Evolutionary conservation across 2,888 invertebrate genomes (phyloP), one percentile per base, ranked within the genome.

Genomic region (Scaptomyza parva): DNA sequence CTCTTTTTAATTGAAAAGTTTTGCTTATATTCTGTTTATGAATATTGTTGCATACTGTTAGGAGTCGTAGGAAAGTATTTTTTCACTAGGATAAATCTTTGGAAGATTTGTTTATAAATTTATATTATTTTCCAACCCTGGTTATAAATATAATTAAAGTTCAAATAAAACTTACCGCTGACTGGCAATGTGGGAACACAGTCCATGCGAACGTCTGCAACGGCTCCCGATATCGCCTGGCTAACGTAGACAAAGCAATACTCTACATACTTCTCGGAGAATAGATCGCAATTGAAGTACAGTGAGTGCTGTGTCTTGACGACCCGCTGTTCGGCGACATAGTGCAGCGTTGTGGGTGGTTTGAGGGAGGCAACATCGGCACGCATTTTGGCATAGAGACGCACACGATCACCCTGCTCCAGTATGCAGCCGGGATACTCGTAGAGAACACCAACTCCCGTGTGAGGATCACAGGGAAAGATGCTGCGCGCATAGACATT

Each of bases 191-290:
- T 97, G 0, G 97, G 97, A 24, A 97, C 94, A 86, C 97, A 97
- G 90, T 96, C 96, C 93, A 95, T 95, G 71, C 96, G 93, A 12
- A 97, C 96, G 89, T 97, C 96, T 3, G 96, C 95, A 63, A 97
- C 96, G 0, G 97, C 97, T 0, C 96, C 96, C 0, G 95, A 96
- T 74, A 96, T 95, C 0, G 96, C 96, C 88, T 96, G 95, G 37
- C 96, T 97, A 30, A 97, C 96, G 91, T 97, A 97, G 58, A 96
- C 95, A 92, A 97, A 97, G 92, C 97, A 97, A 89, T 96, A 97
- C 90, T 97, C 97, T 24, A 96, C 95, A 89, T 94, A 97, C 50
- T 95, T 93, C 91, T 97, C 97, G 50, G 95, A 95, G 92, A 97
- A 97, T 44, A 96, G 92, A 14, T 96, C 95, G 88, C 97, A 97